Evolutionary conservation across 2,113 vertebrate genomes (phyloP), one percentile per base, ranked within the genome.

Genomic region (Platysternon megacephalum): DNA sequence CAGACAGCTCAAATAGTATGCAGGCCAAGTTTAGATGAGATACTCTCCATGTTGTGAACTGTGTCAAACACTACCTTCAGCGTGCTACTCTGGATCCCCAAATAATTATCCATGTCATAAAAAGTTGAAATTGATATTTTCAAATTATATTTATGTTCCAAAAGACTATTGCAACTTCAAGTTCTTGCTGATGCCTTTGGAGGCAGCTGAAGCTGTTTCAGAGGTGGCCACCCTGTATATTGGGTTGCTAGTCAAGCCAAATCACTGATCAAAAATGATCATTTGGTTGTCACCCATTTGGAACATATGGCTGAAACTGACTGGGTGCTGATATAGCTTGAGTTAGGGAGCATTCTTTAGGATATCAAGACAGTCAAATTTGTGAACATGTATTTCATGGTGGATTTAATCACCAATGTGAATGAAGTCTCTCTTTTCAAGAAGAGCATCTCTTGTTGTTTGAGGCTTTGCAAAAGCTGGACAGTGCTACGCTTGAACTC

Each of bases 311-410:
- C 84, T 96, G 88, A 95, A 95, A 87, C 94, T 93, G 68, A 48
- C 84, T 76, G 1, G 6, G 3, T 87, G 90, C 61, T 82, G 84
- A 90, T 93, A 46, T 81, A 58, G 76, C 90, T 87, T 58, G 42
- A n/a, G 35, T 76, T 87, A 84, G 84, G 42, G 42, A 78, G 26
- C 74, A 78, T 29, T 68, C 65, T 68, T 68, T 39, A 72, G 17
- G 65, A 44, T 42, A 12, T 93, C 79, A 94, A 72, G n/a, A 86
- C 94, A 87, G 92, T 92, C 84, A 94, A 92, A 22, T 87, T 82
- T 86, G 86, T 89, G 81, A 49, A 87, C 56, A 55, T 22, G 0
- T 93, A 78, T 84, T 95, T 95, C 93, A 89, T 82, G 86, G 78
- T 56, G 52, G 78, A 82, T 90, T 96, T 94, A 48, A 78, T 92